A percentile compares a stretch with the other conserved stretches of the same genome.
Evolutionary conservation across 2,113 vertebrate genomes (phyloP).

Genomic region (Ptilonorhynchus violaceus): DNA sequence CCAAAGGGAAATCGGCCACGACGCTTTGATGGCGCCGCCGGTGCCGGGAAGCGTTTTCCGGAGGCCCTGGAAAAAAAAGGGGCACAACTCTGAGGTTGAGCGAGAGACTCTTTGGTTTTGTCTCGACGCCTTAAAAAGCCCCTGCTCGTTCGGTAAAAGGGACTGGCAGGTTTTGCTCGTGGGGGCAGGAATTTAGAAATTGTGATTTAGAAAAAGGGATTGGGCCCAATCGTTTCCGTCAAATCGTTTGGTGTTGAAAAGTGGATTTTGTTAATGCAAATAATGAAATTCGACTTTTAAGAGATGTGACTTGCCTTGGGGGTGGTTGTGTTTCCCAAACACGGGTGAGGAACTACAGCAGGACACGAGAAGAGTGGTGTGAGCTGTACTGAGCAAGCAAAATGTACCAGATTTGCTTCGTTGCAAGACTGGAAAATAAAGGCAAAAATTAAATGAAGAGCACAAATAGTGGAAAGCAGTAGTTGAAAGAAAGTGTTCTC

Average conservation of each 20-base stretch:
- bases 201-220: neutral
- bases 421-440: neutral
- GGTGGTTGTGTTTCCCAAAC: neutral
- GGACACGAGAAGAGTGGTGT: accelerated
- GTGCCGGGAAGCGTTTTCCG: neutral
- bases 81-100: neutral
- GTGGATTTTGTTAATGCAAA: neutral
- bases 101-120: neutral
- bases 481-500: neutral
- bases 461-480: neutral
- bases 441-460: neutral
- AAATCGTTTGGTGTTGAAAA: neutral
- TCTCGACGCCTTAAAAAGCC: neutral
- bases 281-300: neutral
- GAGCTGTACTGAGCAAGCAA: neutral
- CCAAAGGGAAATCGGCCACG: slow-evolving; percentile 83
- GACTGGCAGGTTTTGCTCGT: neutral
- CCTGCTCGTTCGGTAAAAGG: neutral
- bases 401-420: neutral
- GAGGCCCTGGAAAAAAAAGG: neutral
- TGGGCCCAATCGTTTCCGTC: no score
- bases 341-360: neutral
- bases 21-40: slow-evolving; percentile 69
- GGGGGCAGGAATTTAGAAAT: neutral
- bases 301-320: neutral